These are phyloP conservation scores for Pristionchus pacificus DNA, from an alignment of 1,140 invertebrate genomes.

Conservation along the genomic window DNA sequence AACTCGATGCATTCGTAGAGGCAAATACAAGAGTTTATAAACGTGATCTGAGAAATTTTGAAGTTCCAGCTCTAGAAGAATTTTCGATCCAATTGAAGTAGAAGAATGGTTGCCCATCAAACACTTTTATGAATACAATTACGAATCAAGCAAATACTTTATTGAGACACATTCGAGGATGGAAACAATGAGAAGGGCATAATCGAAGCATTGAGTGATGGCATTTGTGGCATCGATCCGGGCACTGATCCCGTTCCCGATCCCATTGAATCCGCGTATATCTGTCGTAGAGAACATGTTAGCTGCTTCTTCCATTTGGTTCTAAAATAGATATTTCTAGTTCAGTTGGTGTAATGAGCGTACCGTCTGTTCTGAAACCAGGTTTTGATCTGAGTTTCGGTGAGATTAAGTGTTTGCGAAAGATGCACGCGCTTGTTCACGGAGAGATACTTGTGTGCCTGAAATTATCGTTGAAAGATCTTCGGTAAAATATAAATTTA, in stretches of 20 bases:
- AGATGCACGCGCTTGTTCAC: constrained; percentile 89
- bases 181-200: neutral
- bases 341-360: neutral
- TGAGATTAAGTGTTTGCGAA: constrained; percentile 78
- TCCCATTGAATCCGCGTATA: constrained; percentile 14
- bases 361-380: constrained; percentile 85
- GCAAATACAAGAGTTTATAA: too few species aligned
- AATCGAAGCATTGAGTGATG: too few species aligned
- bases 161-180: neutral
- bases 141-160: too few species aligned
- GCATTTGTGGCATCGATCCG: too few species aligned
- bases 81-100: too few species aligned
- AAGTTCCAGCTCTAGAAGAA: too few species aligned
- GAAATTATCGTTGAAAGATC: too few species aligned
- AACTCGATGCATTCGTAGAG: too few species aligned
- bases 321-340: constrained; percentile 15
- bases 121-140: too few species aligned
- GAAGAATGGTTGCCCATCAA: too few species aligned
- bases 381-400: constrained; percentile 93
- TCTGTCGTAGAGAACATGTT: constrained; percentile 32
- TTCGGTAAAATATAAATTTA: too few species aligned
- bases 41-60: too few species aligned
- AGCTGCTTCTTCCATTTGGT: constrained; percentile 41
- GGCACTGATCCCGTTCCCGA: neutral
- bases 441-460: constrained; percentile 87